Evolutionary conservation across 2,797 vertebrate species (phyloP).

Genomic region (Malurus splendens): DNA sequence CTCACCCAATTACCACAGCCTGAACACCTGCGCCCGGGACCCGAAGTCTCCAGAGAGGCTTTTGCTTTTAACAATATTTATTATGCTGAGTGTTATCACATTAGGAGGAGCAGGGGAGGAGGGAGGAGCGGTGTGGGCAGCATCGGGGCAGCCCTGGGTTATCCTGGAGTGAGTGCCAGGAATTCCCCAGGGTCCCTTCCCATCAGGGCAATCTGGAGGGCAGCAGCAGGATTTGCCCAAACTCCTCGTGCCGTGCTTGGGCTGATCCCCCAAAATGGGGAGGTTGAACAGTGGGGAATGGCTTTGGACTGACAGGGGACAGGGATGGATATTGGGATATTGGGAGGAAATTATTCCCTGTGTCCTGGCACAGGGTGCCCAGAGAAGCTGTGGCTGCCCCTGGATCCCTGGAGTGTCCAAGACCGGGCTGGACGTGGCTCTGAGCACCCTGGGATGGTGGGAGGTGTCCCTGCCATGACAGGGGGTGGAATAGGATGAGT

Average conservation of each 20-base stretch:
- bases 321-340: neutral
- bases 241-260: rapidly evolving
- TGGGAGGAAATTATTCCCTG: neutral
- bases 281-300: neutral
- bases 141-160: neutral
- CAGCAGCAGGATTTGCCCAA: neutral
- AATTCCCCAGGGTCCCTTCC: neutral
- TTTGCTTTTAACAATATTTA: conserved; percentile 64
- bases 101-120: conserved; percentile 9
- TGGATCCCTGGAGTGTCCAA: neutral
- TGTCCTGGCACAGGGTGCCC: neutral
- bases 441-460: rapidly evolving
- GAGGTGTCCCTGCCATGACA: neutral
- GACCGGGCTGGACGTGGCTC: rapidly evolving
- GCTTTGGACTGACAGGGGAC: neutral
- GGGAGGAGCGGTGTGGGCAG: neutral
- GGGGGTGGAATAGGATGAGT: rapidly evolving
- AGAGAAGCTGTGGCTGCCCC: neutral
- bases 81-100: conserved; percentile 31
- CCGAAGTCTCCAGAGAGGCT: conserved; percentile 40
- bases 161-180: neutral
- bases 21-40: conserved; percentile 59
- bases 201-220: neutral
- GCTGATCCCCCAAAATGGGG: neutral
- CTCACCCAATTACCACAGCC: conserved; percentile 56